Conservation (phyloP, 2,797 vertebrate species). For the Tangara arthus region DNA sequence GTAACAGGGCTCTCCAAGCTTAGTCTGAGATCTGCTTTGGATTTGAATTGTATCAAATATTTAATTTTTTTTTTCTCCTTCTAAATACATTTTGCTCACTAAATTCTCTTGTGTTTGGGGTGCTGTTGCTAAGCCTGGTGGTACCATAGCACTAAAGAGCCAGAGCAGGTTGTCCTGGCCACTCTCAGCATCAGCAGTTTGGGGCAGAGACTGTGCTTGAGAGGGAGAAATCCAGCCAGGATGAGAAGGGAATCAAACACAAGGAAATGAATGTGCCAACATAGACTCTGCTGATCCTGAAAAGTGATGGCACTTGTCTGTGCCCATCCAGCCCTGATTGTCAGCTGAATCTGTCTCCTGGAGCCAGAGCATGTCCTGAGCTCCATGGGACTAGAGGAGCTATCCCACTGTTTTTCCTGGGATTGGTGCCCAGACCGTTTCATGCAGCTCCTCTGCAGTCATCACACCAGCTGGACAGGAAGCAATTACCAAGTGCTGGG, state of each 20-base stretch:
- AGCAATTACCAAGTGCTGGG: neutral
- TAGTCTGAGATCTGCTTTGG: neutral
- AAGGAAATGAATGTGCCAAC: neutral
- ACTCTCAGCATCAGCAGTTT: neutral
- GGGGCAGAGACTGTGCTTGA: neutral
- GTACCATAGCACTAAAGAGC: neutral
- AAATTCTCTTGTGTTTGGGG: neutral
- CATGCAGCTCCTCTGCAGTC: neutral
- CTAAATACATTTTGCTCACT: neutral
- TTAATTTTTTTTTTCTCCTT: neutral
- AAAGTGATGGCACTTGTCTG: neutral
- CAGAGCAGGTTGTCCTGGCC: neutral
- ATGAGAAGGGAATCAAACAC: neutral
- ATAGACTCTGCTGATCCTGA: neutral
- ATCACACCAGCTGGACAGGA: slow-evolving; percentile 16
- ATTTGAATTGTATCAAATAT: neutral
- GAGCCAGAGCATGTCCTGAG: neutral
- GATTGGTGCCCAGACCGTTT: neutral
- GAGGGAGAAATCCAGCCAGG: neutral
- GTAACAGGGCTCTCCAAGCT: neutral
- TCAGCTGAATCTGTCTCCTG: neutral
- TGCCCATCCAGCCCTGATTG: neutral
- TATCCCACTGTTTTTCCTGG: neutral
- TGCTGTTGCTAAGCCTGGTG: neutral
- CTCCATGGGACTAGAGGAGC: neutral